These are phyloP conservation scores for Psilopogon haemacephalus DNA, from an alignment of 2,113 vertebrate species.

Conservation along the genomic window DNA sequence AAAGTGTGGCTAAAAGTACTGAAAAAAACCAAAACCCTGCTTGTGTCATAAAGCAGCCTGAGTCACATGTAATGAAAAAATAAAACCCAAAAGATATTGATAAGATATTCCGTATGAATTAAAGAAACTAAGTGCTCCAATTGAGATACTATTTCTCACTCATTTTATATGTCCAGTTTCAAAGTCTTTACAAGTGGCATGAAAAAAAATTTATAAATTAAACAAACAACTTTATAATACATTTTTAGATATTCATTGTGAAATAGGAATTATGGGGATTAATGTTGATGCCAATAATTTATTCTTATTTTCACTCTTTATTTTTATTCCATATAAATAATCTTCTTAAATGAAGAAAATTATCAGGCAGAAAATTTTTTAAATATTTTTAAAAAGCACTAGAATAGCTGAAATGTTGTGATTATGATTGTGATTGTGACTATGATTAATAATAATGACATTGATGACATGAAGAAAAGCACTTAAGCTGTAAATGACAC, in stretches of 20 bases:
- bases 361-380: background rate
- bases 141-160: background rate
- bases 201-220: background rate
- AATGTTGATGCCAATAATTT: background rate
- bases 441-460: too few relatives aligned
- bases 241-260: background rate
- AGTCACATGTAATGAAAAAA: background rate
- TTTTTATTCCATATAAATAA: background rate
- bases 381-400: background rate
- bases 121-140: background rate
- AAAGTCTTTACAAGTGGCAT: background rate
- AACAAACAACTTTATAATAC: background rate
- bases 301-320: background rate
- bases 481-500: fast-evolving
- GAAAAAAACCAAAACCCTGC: background rate
- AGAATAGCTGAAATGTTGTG: background rate
- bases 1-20: background rate
- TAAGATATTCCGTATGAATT: background rate
- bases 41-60: background rate
- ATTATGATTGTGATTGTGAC: too few relatives aligned
- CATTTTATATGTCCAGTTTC: background rate
- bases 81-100: too few relatives aligned
- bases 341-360: background rate
- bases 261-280: background rate
- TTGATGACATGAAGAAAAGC: background rate